Percentiles rank a stretch among this genome's conserved stretches.
These are phyloP conservation scores for Colaptes auratus DNA, from an alignment of 2,113 vertebrate species.

Conservation along the genomic window DNA sequence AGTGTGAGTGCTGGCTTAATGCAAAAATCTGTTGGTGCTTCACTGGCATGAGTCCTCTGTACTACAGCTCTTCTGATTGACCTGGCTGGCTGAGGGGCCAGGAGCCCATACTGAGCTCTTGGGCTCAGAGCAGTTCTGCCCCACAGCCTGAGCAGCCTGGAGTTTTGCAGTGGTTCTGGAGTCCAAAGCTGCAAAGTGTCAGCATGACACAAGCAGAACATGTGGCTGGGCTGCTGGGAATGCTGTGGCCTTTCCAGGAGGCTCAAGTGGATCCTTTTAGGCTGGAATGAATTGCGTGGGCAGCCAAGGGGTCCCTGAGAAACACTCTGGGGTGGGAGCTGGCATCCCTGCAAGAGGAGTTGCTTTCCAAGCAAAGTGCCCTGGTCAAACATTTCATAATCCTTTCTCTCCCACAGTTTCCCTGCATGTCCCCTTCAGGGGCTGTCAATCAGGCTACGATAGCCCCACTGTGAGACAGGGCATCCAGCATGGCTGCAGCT, in stretches of 20 bases:
- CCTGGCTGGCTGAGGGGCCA: fast-evolving
- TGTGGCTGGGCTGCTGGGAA: neutral
- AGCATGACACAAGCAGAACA: neutral
- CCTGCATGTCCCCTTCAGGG: neutral
- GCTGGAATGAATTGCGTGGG: constrained; percentile 53
- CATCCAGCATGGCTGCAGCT: neutral
- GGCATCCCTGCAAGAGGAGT: neutral
- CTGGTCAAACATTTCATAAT: constrained; percentile 28
- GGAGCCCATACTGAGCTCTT: fast-evolving
- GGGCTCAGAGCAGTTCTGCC: neutral
- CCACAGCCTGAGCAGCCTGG: neutral
- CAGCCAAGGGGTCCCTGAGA: neutral
- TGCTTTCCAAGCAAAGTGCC: constrained; percentile 19
- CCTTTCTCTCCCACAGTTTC: constrained; percentile 35
- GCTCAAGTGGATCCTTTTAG: constrained; percentile 45
- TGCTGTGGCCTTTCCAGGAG: neutral
- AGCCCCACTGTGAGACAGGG: neutral
- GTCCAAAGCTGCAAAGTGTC: constrained; percentile 4
- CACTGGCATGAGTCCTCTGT: too few species aligned
- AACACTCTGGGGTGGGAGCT: neutral
- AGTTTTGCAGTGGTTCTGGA: neutral
- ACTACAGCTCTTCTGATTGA: neutral
- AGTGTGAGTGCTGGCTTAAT: neutral
- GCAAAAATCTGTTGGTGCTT: neutral
- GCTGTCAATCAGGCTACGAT: neutral